These are phyloP conservation scores for Bothrops alternatus DNA, from an alignment of 2,797 vertebrate species.

Conservation along the genomic window DNA sequence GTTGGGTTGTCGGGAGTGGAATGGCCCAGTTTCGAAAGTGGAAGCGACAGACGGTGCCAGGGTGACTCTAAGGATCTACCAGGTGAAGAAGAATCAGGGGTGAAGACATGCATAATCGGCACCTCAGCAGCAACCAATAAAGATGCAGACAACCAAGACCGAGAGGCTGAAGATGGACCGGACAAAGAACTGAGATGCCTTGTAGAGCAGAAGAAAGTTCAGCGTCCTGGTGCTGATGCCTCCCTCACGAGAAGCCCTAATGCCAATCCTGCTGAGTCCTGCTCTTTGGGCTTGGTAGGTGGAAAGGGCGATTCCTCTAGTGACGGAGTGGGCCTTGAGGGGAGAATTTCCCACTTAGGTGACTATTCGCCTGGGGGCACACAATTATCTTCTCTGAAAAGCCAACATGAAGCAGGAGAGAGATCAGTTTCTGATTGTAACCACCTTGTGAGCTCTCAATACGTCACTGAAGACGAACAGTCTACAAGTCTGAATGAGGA, in stretches of 20 bases:
- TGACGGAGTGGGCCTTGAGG: background rate
- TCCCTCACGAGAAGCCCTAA: background rate
- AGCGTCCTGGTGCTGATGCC: too few species aligned
- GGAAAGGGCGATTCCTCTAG: background rate
- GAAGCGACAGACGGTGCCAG: background rate
- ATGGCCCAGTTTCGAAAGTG: too few species aligned
- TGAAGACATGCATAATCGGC: too few species aligned
- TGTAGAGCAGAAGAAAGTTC: background rate
- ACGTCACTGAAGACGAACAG: background rate
- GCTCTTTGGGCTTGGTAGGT: background rate
- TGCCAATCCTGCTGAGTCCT: accelerated
- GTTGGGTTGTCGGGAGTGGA: background rate
- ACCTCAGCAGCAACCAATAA: background rate
- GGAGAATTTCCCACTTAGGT: background rate
- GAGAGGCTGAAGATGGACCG: background rate
- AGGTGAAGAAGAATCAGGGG: background rate
- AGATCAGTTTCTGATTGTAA: too few species aligned
- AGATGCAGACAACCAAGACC: background rate
- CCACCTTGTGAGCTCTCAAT: background rate
- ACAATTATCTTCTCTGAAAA: too few species aligned
- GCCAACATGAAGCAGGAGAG: background rate
- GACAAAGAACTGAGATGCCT: background rate
- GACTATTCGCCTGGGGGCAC: too few species aligned
- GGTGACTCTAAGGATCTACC: background rate
- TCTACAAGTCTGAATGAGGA: background rate